Conservation (phyloP, 2,113 vertebrate genomes). For the Chaetura pelagica region DNA sequence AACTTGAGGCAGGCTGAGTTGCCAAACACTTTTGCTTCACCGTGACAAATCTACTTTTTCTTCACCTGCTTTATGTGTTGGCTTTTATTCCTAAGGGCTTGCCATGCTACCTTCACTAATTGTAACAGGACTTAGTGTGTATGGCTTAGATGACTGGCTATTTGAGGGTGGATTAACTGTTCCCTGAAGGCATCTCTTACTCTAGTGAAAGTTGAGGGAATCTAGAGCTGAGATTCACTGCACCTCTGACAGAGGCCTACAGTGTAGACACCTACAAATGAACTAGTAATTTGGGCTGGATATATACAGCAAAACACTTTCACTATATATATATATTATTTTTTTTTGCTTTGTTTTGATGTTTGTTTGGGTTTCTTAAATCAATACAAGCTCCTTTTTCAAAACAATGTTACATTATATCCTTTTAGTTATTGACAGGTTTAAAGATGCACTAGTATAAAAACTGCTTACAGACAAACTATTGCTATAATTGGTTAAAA, state of each 20-base stretch:
- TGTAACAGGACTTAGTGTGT: neutral
- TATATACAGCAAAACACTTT: neutral
- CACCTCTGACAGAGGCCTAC: neutral
- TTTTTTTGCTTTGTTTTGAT: neutral
- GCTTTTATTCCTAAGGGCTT: neutral
- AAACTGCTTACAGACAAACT: neutral
- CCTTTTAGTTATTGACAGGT: neutral
- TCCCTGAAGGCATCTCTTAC: neutral
- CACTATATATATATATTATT: neutral
- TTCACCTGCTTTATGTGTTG: neutral
- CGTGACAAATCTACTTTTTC: neutral
- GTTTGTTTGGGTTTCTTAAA: neutral
- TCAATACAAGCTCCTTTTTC: neutral
- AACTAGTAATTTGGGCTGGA: neutral
- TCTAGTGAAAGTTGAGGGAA: neutral
- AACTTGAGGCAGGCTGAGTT: neutral
- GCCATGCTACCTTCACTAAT: neutral
- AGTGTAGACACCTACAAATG: neutral
- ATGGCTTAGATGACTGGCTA: neutral
- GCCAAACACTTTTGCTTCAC: neutral
- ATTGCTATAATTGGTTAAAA: neutral
- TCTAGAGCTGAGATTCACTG: neutral
- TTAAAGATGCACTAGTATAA: neutral
- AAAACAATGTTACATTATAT: neutral
- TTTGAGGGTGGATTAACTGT: neutral